Evolutionary conservation across 1,140 invertebrate species (phyloP).

Genomic region (Zaprionus taronus): DNA sequence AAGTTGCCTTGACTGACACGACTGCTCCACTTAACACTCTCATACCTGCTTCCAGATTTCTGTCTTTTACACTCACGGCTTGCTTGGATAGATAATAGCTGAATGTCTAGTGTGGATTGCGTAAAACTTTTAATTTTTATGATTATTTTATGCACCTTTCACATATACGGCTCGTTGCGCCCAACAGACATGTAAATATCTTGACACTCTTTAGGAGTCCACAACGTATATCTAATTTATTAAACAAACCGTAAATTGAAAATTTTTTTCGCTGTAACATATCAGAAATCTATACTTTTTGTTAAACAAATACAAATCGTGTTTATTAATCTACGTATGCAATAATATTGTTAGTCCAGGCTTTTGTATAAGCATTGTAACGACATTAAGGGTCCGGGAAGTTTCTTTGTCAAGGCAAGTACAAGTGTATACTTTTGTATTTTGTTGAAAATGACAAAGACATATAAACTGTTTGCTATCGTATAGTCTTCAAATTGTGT

Average conservation of each 20-base stretch:
- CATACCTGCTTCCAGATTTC: conserved; percentile 50
- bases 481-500: no score
- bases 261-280: conserved; percentile 31
- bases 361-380: no score
- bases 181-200: conserved; percentile 22
- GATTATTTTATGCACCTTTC: conserved; percentile 74
- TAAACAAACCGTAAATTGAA: conserved; percentile 4
- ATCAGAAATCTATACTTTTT: background rate
- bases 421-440: no score
- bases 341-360: no score
- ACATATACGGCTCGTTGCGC: conserved; percentile 59
- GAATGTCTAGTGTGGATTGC: conserved; percentile 53
- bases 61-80: conserved; percentile 49
- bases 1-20: conserved; percentile 42
- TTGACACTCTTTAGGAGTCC: conserved; percentile 2
- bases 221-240: conserved; percentile 45
- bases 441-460: no score
- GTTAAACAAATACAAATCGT: no score
- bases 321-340: no score
- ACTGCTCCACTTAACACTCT: conserved; percentile 73
- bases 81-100: conserved; percentile 25
- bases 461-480: no score
- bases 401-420: no score
- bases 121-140: conserved; percentile 69
- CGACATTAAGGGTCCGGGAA: no score